Percentiles rank a stretch among this genome's conserved stretches.
Conservation (phyloP, 2,888 invertebrate species). For the Meliscaeva auricollis region DNA sequence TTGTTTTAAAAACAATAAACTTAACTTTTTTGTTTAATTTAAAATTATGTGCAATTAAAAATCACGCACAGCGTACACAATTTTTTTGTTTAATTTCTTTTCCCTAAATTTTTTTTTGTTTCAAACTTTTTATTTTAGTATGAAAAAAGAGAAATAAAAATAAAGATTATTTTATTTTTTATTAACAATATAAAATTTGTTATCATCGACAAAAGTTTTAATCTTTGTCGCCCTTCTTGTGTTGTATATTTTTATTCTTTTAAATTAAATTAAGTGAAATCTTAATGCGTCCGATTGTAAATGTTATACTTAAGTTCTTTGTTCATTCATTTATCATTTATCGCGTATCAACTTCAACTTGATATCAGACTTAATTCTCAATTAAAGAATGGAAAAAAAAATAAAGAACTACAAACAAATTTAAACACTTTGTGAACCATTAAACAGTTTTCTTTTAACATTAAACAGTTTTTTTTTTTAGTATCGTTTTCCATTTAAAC, state of each 20-base stretch:
- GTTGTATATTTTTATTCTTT: conserved; percentile 28
- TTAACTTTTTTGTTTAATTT: conserved; percentile 46
- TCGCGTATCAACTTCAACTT: background rate
- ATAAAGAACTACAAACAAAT: conserved; percentile 30
- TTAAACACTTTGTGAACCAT: conserved; percentile 33
- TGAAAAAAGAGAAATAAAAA: no score
- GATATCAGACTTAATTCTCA: background rate
- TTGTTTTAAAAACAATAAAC: conserved; percentile 51
- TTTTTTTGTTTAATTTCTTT: conserved; percentile 10
- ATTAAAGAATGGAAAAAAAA: conserved; percentile 8
- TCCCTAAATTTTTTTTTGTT: conserved; percentile 43
- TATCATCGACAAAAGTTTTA: conserved; percentile 29
- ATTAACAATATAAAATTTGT: no score
- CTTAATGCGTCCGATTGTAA: background rate
- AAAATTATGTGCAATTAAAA: conserved; percentile 51
- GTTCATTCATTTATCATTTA: conserved; percentile 24
- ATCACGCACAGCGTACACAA: conserved; percentile 67
- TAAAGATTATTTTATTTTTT: conserved; percentile 6
- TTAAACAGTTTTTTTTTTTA: background rate
- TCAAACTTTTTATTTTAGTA: conserved; percentile 41
- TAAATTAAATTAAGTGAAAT: background rate
- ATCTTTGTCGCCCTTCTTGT: conserved; percentile 59
- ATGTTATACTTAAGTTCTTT: conserved; percentile 31
- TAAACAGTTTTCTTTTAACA: background rate
- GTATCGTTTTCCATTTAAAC: conserved; percentile 2